Evolutionary conservation across 2,797 vertebrate genomes (phyloP).

Genomic region (Lagocephalus sceleratus): DNA sequence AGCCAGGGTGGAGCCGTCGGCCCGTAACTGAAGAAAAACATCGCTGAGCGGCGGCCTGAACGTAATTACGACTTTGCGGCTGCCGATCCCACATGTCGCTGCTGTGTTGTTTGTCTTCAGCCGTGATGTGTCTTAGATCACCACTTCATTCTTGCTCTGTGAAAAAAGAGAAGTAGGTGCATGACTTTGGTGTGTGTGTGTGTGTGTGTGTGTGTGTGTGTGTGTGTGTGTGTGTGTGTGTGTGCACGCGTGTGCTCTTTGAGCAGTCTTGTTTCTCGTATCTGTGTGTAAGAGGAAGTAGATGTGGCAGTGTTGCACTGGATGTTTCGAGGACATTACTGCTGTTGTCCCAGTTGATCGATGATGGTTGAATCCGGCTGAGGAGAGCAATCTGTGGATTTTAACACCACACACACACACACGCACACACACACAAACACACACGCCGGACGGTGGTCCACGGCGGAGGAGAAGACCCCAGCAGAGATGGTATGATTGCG

Average conservation of each 20-base stretch:
- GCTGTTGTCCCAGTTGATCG: slow-evolving; percentile 10
- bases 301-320: slow-evolving; percentile 37
- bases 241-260: slow-evolving; percentile 14
- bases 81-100: slow-evolving; percentile 15
- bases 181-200: slow-evolving; percentile 3
- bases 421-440: slow-evolving; percentile 8
- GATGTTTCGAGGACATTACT: slow-evolving; percentile 37
- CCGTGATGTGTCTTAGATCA: slow-evolving; percentile 3
- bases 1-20: slow-evolving; percentile 63
- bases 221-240: slow-evolving; percentile 11
- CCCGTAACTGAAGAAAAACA: slow-evolving; percentile 48
- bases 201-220: not conserved
- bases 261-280: slow-evolving; percentile 63
- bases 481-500: slow-evolving; percentile 66
- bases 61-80: slow-evolving; percentile 36
- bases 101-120: not conserved
- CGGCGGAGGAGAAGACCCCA: slow-evolving; percentile 29
- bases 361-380: slow-evolving; percentile 25
- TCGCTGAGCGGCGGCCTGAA: slow-evolving; percentile 54
- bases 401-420: slow-evolving; percentile 22
- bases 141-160: slow-evolving; percentile 12
- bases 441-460: slow-evolving; percentile 25
- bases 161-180: slow-evolving; percentile 51
- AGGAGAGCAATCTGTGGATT: slow-evolving; percentile 47
- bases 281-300: slow-evolving; percentile 76